Percentiles rank a stretch among this genome's conserved stretches.
Evolutionary conservation across 2,888 invertebrate genomes (phyloP).

Genomic region (Mesoligia furuncula): DNA sequence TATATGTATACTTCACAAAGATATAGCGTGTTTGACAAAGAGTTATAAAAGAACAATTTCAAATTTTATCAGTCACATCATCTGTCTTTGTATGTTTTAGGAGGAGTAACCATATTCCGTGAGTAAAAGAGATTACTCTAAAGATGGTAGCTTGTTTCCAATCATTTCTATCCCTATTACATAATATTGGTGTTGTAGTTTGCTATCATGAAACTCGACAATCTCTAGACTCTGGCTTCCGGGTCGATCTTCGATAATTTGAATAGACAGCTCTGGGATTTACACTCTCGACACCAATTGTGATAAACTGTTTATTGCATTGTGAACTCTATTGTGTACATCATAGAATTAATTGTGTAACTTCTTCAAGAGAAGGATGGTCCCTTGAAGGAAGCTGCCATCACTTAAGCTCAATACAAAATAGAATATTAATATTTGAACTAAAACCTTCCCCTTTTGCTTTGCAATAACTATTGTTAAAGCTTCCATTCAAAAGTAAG

Average conservation of each 20-base stretch:
- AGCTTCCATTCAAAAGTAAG: constrained; percentile 27
- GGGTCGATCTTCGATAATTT: constrained; percentile 54
- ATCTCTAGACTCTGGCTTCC: constrained; percentile 39
- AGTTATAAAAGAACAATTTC: neutral
- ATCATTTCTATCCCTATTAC: neutral
- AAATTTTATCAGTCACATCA: neutral
- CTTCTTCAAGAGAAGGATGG: constrained; percentile 6
- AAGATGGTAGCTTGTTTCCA: neutral
- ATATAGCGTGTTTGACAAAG: neutral
- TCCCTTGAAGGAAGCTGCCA: constrained; percentile 28
- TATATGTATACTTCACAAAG: neutral
- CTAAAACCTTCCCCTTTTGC: constrained; percentile 21
- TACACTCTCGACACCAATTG: constrained; percentile 51
- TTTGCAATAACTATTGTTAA: constrained; percentile 11
- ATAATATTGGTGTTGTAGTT: constrained; percentile 9
- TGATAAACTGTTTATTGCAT: constrained; percentile 35
- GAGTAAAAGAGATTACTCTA: neutral
- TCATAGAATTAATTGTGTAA: constrained; percentile 8
- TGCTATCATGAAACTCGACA: constrained; percentile 36
- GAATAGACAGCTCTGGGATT: constrained; percentile 52
- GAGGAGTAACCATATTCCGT: neutral
- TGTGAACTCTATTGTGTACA: constrained; percentile 34
- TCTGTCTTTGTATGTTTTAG: neutral
- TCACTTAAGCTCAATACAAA: constrained; percentile 40
- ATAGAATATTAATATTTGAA: constrained; percentile 41